phyloP scores from a whole-genome alignment of 2,113 vertebrate genomes.

The Pachyramphus minor region DNA sequence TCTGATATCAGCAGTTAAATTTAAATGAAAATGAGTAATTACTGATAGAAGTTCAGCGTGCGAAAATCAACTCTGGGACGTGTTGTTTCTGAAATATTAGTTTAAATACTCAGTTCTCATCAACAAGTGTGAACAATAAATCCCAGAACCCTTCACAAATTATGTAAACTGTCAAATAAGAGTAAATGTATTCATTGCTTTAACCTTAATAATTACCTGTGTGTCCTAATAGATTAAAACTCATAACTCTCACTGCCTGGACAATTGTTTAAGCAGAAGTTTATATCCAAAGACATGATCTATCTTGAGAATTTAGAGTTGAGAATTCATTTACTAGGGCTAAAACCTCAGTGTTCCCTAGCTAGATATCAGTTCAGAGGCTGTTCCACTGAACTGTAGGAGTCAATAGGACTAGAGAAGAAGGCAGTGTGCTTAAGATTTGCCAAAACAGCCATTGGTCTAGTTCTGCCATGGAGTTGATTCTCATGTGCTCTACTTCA shows the following conservation, averaged over 20 bases:
- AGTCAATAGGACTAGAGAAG: not conserved
- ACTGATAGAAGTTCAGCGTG: not conserved
- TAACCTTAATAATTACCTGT: not conserved
- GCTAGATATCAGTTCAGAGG: not conserved
- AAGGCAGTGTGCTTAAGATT: not conserved
- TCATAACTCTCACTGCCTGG: not conserved
- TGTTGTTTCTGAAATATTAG: not conserved
- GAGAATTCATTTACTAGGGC: not conserved
- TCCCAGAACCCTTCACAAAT: not conserved
- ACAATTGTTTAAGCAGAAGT: not conserved
- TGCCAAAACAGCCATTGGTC: not conserved
- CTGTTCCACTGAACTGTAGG: not conserved
- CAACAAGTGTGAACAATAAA: conserved; percentile 5
- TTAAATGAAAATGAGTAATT: conserved; percentile 40
- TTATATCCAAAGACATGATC: not conserved
- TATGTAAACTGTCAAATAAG: not conserved
- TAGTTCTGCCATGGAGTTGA: not conserved
- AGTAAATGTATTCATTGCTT: not conserved
- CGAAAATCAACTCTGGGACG: not conserved
- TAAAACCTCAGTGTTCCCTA: not conserved
- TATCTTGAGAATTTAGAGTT: not conserved
- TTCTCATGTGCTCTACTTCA: not conserved
- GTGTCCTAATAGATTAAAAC: not conserved
- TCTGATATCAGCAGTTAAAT: conserved; percentile 22
- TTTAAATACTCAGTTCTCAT: not conserved